Base-by-base conservation (phyloP, 2,797 vertebrate species). In the Cossypha polioptera region DNA sequence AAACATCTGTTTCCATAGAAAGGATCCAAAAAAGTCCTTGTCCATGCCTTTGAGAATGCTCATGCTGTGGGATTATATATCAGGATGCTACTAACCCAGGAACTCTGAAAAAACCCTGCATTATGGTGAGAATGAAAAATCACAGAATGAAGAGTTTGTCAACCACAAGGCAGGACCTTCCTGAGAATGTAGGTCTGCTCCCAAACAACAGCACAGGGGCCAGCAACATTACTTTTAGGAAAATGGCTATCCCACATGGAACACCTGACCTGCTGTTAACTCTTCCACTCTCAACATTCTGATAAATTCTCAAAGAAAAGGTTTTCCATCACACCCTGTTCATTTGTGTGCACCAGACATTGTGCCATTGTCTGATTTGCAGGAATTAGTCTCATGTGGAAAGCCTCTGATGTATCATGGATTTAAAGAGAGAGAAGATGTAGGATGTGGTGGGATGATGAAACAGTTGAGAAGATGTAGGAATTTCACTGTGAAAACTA, bases 161-260 rank as follows among this genome's bases (percentile, higher is more conserved):
- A 74, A 53, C 7, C 17, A 24, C 53, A 45, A 7, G 4, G 25
- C 35, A 81, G 62, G 25, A 33, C 35, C n/a, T 71, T 38, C 14
- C 50, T 59, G 24, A 55, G 29, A 68, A 22, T 0, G 0, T 2
- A 16, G 20, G 4, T 55, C 7, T 62, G 43, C 3, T 71, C 25
- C 48, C 53, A 62, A 42, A 28, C 2, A 35, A 9, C 7, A 19
- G 18, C 50, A 51, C 28, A 54, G 16, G 24, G 25, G 5, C 14
- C 47, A 78, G 16, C 14, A n/a, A 16, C 1, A 2, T 8, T 4
- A 16, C 66, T 40, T 65, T 22, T 33, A 48, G 58, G 40, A 62
- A 50, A 74, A 15, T 21, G 18, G 12, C 21, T 47, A 3, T 14
- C 24, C 43, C 58, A 25, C 54, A 31, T 28, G 16, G 38, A 59